Evolutionary conservation across 2,797 vertebrate species (phyloP).

Genomic region (Chaetophractus vellerosus): DNA sequence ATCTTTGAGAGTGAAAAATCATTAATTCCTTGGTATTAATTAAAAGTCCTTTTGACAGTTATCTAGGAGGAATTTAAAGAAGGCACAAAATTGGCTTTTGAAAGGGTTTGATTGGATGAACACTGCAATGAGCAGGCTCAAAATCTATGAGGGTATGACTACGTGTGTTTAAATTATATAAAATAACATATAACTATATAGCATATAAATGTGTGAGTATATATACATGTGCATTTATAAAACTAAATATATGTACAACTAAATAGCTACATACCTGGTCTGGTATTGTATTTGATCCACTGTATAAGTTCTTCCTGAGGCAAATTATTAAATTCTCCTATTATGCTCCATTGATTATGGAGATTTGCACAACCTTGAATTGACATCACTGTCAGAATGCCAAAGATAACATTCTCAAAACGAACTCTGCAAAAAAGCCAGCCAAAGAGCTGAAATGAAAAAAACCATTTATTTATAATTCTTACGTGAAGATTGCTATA

Average conservation of each 20-base stretch:
- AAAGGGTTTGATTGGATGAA: background rate
- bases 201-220: background rate
- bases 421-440: constrained; percentile 91
- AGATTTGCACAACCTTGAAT: constrained; percentile 93
- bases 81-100: background rate
- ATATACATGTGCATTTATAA: background rate
- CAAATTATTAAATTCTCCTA: constrained; percentile 95
- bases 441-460: constrained; percentile 91
- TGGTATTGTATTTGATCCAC: constrained; percentile 93
- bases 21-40: background rate
- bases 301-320: constrained; percentile 95
- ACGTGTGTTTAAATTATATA: background rate
- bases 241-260: background rate
- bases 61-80: background rate
- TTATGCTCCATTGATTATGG: constrained; percentile 93
- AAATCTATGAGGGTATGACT: background rate
- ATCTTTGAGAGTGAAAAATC: background rate
- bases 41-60: background rate
- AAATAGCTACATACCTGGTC: constrained; percentile 86
- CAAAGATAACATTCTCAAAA: constrained; percentile 89
- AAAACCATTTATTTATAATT: constrained; percentile 73
- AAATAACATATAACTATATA: background rate
- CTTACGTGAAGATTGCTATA: constrained; percentile 45
- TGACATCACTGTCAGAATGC: constrained; percentile 92
- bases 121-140: background rate